phyloP scores from a whole-genome alignment of 2,888 invertebrate species.

The Yponomeuta plumbellus region DNA sequence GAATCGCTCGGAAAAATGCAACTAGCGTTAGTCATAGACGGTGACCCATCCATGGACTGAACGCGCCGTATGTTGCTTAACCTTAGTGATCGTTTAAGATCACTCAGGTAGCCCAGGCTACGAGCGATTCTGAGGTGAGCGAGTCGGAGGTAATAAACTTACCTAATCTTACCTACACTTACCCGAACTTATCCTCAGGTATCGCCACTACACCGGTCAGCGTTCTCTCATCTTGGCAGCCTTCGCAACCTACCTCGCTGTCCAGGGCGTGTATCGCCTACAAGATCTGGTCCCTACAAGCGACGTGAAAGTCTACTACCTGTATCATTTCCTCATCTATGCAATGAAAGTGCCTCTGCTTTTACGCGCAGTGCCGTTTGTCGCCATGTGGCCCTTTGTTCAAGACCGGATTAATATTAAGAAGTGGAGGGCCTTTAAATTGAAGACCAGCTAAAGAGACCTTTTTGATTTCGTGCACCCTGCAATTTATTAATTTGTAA shows the following conservation, averaged over 20 bases:
- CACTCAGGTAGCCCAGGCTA: too few relatives aligned
- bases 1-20: too few relatives aligned
- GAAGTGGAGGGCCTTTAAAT: conserved; percentile 20
- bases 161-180: background rate
- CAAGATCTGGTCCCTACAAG: conserved; percentile 36
- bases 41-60: too few relatives aligned
- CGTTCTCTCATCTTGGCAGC: conserved; percentile 46
- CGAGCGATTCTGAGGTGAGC: too few relatives aligned
- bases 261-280: conserved; percentile 30
- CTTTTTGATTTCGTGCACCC: too few relatives aligned
- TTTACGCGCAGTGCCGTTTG: conserved; percentile 36
- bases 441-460: background rate
- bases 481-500: too few relatives aligned
- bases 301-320: conserved; percentile 34
- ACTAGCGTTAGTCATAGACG: too few relatives aligned
- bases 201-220: conserved; percentile 53
- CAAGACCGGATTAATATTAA: conserved; percentile 25
- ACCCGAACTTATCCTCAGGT: conserved; percentile 41
- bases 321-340: conserved; percentile 35
- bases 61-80: too few relatives aligned
- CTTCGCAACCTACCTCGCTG: conserved; percentile 29
- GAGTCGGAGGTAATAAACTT: background rate
- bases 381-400: conserved; percentile 48
- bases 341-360: conserved; percentile 39
- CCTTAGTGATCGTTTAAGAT: too few relatives aligned